Base-by-base conservation (phyloP, 2,888 invertebrate genomes). In the Antheraea yamamai region DNA sequence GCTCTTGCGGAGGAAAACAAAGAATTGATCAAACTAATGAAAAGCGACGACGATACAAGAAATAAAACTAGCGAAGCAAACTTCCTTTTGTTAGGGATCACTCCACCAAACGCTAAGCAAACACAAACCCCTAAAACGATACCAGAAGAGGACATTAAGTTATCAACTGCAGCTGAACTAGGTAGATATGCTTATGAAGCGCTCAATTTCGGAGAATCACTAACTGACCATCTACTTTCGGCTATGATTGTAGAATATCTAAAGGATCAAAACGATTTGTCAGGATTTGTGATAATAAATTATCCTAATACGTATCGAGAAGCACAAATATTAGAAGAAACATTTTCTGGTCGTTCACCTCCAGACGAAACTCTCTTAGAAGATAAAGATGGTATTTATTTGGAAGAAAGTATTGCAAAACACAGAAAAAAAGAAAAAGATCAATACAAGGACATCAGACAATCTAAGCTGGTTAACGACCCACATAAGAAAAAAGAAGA, bases 251-350 rank as follows among this genome's bases (percentile, higher is more conserved):
- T 96, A 1, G 96, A 96, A 82, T 96, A 96, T 82, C 84, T 97
- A 26, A 95, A 95, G 84, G 90, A 89, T 55, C 88, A 95, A 76
- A 75, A 83, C 2, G 86, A 94, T 70, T 91, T 95, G 64, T 83
- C 93, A 26, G 96, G 96, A 8, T 97, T 96, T 94, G 96, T 95
- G n/a, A 89, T 97, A 72, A 87, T 96, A 68, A 96, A 97, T 85
- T 97, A 95, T 83, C 97, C 97, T 0, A 93, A 93, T 76, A 94
- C 91, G 10, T 95, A 95, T 76, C 88, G 94, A 51, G 96, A 96
- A 87, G 96, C 96, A 66, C 92, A 93, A 80, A 90, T 95, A 70
- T 85, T 97, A 55, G 97, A 97, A 87, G 95, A 95, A 87, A 92
- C 92, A 1, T 91, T 97, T 82, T 95, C 95, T 16, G 96, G 96